A percentile compares a stretch with the other conserved stretches of the same genome.
Evolutionary conservation across 35 echinoderm and acorn worm species (phyloP).

Genomic region (Strongylocentrotus purpuratus): DNA sequence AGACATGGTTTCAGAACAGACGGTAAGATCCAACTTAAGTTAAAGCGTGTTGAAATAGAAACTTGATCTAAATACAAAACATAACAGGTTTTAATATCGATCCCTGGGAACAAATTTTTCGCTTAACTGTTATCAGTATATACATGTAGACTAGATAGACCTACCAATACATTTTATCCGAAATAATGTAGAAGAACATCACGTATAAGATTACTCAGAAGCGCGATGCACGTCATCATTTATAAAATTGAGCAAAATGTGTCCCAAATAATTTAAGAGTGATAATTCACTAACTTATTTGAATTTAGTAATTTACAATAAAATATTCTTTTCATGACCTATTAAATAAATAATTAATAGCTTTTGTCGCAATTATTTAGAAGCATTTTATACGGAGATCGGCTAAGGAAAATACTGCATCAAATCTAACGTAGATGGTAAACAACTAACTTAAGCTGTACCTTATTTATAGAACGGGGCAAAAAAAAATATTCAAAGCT

Average conservation of each 20-base stretch:
- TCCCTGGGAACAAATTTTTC: neutral
- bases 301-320: no score
- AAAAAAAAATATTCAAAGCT: no score
- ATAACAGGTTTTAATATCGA: neutral
- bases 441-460: neutral
- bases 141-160: neutral
- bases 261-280: no score
- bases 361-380: neutral
- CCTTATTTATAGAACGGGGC: neutral
- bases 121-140: no score
- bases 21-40: constrained; percentile 53
- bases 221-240: no score
- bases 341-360: neutral
- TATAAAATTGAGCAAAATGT: no score
- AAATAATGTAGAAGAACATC: neutral
- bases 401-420: neutral
- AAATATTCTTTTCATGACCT: no score
- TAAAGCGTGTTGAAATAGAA: neutral
- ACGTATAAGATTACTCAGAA: neutral
- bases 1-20: constrained; percentile 99
- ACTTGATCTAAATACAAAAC: no score
- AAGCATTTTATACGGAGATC: neutral
- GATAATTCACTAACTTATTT: no score
- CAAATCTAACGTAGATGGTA: neutral
- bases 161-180: neutral